phyloP scores from a whole-genome alignment of 1,140 invertebrate genomes.

The Musca domestica region DNA sequence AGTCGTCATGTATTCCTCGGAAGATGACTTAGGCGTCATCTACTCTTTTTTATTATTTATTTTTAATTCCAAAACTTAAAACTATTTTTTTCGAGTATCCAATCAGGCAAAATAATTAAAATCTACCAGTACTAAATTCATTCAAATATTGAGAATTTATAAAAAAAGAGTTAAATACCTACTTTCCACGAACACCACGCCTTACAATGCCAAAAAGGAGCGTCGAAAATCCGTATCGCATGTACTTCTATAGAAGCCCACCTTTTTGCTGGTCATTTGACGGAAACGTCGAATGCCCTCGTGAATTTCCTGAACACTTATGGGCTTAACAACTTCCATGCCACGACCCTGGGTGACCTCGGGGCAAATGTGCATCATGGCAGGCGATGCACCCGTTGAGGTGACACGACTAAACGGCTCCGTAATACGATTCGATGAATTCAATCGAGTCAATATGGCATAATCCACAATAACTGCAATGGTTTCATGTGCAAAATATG shows the following conservation, averaged over 20 bases:
- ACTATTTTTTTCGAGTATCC: too few relatives aligned
- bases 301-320: conserved; percentile 51
- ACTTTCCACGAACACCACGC: too few relatives aligned
- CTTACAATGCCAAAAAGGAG: conserved; percentile 49
- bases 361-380: conserved; percentile 52
- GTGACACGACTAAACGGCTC: conserved; percentile 51
- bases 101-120: too few relatives aligned
- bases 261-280: conserved; percentile 45
- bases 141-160: too few relatives aligned
- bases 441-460: conserved; percentile 47
- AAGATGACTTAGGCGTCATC: too few relatives aligned
- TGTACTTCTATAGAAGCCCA: conserved; percentile 47
- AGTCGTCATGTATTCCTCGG: too few relatives aligned
- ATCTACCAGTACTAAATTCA: too few relatives aligned
- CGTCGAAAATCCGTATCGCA: conserved; percentile 45
- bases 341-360: conserved; percentile 52
- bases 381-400: conserved; percentile 45
- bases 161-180: too few relatives aligned
- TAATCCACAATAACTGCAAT: conserved; percentile 52
- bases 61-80: too few relatives aligned
- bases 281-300: conserved; percentile 50
- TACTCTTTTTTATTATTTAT: too few relatives aligned
- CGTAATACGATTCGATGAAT: conserved; percentile 45
- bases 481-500: conserved; percentile 50
- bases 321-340: conserved; percentile 50